Evolutionary conservation across 2,113 vertebrate species (phyloP).

Genomic region (Xiphorhynchus elegans): DNA sequence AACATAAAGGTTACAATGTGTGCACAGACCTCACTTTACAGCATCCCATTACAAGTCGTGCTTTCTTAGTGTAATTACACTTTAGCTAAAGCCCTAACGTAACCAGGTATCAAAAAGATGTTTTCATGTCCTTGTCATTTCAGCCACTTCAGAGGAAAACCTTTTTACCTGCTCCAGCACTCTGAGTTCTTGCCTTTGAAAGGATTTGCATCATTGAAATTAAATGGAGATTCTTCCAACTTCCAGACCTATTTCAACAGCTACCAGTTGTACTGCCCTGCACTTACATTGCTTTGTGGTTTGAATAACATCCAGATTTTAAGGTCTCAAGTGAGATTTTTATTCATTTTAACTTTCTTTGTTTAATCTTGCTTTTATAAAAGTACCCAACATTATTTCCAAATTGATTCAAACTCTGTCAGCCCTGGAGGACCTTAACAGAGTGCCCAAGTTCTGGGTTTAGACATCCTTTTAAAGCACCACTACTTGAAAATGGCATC

Average conservation of each 20-base stretch:
- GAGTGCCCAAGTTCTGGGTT: background rate
- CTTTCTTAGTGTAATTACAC: background rate
- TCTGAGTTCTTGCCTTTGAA: background rate
- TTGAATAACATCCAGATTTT: background rate
- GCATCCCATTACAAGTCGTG: background rate
- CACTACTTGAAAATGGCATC: background rate
- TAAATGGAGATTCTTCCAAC: background rate
- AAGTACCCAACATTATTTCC: background rate
- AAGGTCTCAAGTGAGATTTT: background rate
- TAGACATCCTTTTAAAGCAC: background rate
- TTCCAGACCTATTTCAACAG: background rate
- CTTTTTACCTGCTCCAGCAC: background rate
- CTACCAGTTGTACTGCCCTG: background rate
- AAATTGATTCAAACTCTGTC: background rate
- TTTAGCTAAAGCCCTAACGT: background rate
- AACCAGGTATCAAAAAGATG: background rate
- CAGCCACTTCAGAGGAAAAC: background rate
- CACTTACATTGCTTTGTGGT: background rate
- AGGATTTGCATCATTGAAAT: background rate
- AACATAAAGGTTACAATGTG: background rate
- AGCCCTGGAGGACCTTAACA: background rate
- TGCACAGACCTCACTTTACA: background rate
- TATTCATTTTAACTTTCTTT: background rate
- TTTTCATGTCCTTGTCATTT: background rate
- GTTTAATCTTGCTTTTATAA: constrained; percentile 2